Base-by-base conservation (phyloP, 2,888 invertebrate genomes). In the Frankliniella fusca region DNA sequence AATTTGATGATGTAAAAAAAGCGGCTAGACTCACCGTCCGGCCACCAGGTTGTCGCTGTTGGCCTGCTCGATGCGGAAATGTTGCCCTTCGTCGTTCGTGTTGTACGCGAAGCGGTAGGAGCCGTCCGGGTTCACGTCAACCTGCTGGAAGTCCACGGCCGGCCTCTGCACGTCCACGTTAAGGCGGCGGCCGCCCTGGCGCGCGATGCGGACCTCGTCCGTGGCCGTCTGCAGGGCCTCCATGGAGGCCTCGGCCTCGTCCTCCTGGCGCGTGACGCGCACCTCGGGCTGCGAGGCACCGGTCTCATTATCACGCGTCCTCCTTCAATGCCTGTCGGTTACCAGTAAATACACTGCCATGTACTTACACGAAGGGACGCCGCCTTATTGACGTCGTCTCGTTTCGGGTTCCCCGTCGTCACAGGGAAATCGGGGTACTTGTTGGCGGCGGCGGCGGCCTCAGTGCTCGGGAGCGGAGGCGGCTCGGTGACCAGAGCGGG, bases 21-120 rank as follows among this genome's bases (percentile, higher is more conserved):
- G n/a, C n/a, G n/a, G n/a, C n/a, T n/a, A 38, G 28, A 81, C 82
- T 82, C 84, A 86, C 86, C 85, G 85, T 80, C 87, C 94, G 80
- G 92, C 90, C 54, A 92, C 92, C 81, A 90, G 90, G 85, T 93
- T 90, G 87, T 92, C 93, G 76, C 91, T 92, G 85, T 92, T 92
- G 54, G 93, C 93, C 83, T 91, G 87, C 83, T 89, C 90, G 84
- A 89, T 90, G 87, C 94, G 94, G 87, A 93, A 94, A 86, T 92
- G 93, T 84, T 92, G 91, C 3, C 93, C 94, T 85, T 91, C 90
- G 86, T 93, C 93, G 87, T 92, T 91, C 87, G 92, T 93, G 84
- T 91, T 88, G 85, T 92, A 93, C 81, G 94, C 93, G 88, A 94
- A 94, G 87, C 93, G 91, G 86, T 91, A 94, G 28, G 94, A 93